Evolutionary conservation across 1,140 invertebrate species (phyloP).

Genomic region (Papilio machaon): DNA sequence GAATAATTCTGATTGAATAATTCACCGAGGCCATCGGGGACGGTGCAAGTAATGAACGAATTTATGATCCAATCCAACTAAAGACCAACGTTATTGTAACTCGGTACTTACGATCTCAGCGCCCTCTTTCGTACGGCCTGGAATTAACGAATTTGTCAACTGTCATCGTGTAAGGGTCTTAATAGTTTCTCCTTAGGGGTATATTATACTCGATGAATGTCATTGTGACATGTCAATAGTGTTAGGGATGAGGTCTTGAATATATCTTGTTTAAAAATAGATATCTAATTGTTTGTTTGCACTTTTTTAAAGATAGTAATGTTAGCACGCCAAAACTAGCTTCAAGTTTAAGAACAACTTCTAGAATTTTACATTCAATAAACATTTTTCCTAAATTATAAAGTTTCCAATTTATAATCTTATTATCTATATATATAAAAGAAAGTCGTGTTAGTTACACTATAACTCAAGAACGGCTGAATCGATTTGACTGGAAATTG

Average conservation of each 20-base stretch:
- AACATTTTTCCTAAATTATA: not conserved
- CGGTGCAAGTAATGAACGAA: slow-evolving; percentile 30
- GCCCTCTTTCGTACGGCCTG: slow-evolving; percentile 42
- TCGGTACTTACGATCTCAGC: slow-evolving; percentile 34
- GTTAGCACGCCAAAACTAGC: no score
- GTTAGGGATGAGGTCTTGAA: slow-evolving; percentile 13
- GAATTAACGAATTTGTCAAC: slow-evolving; percentile 78
- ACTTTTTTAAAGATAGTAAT: not conserved
- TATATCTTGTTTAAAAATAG: not conserved
- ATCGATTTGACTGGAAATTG: no score
- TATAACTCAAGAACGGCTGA: no score
- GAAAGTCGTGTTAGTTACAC: no score
- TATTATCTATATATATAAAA: no score
- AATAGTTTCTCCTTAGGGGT: slow-evolving; percentile 64
- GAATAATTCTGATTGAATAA: slow-evolving; percentile 32
- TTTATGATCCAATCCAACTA: slow-evolving; percentile 39
- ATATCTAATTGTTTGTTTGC: not conserved
- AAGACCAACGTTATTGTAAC: slow-evolving; percentile 36
- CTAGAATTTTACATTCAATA: no score
- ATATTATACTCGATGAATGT: slow-evolving; percentile 44
- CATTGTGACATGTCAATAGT: slow-evolving; percentile 47
- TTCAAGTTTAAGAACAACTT: no score
- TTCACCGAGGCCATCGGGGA: slow-evolving; percentile 19
- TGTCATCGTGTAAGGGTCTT: slow-evolving; percentile 66
- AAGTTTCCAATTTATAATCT: not conserved